A percentile compares a stretch with the other conserved stretches of the same genome.
Evolutionary conservation across 2,113 vertebrate species (phyloP).

Genomic region (Saimiri boliviensis): DNA sequence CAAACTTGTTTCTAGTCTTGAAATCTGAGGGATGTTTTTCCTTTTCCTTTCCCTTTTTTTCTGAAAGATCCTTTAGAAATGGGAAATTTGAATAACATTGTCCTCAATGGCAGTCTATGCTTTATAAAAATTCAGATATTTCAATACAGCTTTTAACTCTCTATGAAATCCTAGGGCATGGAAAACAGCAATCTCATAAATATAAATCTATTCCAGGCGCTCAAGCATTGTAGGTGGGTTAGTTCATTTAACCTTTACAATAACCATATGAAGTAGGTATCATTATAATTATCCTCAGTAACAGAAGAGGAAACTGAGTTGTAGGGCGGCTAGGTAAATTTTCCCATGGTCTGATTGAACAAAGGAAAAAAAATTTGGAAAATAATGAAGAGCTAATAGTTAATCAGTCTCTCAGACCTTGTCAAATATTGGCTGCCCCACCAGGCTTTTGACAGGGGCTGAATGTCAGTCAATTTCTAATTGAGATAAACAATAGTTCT

Average conservation of each 20-base stretch:
- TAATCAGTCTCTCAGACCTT: background rate
- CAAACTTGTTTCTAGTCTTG: background rate
- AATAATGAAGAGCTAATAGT: background rate
- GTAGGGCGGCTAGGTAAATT: background rate
- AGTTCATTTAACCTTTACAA: background rate
- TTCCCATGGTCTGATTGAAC: background rate
- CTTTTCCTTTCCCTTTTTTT: background rate
- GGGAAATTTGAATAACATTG: background rate
- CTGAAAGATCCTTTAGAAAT: background rate
- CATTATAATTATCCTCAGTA: background rate
- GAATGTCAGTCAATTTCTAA: background rate
- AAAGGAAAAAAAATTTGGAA: background rate
- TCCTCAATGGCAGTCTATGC: background rate
- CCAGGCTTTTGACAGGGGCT: background rate
- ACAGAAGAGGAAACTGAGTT: background rate
- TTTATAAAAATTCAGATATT: conserved; percentile 17
- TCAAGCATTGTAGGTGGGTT: background rate
- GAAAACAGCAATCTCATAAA: background rate
- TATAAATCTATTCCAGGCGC: background rate
- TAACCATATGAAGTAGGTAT: background rate
- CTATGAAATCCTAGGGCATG: background rate
- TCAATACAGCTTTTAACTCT: background rate
- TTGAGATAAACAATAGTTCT: background rate
- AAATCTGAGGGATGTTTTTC: background rate
- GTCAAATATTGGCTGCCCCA: background rate